Evolutionary conservation across 1,140 invertebrate species (phyloP), one percentile per base, ranked within the genome.

Genomic region (Atta texana): DNA sequence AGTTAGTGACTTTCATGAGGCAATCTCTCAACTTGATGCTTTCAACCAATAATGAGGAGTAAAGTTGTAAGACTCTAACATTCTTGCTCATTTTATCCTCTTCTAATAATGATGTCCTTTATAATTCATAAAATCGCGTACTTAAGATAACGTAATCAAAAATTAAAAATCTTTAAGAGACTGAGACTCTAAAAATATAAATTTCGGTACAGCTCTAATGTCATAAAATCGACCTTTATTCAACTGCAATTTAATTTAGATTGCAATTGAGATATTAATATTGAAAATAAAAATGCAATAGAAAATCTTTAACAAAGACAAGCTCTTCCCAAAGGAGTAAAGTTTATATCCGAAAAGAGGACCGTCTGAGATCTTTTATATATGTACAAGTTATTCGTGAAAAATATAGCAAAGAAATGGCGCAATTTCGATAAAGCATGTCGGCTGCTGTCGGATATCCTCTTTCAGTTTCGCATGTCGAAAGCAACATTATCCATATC

Each of bases 401-500:
- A 61, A 59, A 24, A 44, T n/a, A 75, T 7, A 39, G 53, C 6
- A 75, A 39, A 14, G 14, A 71, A 28, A 71, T 7, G n/a, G 6
- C 21, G 39, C 14, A 75, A 61, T 59, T 44, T 75, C n/a, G n/a
- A 57, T 34, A 21, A 34, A 75, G 55, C 12, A 59, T 14, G 16
- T 49, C 44, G 31, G n/a, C 31, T 51, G 51, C 64, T n/a, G 6
- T 24, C 10, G 12, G 24, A 57, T 87, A 78, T 84, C 44, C 18
- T 24, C 61, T 72, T 59, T 85, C 71, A 53, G 57, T 59, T 59
- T 49, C 14, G 28, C n/a, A 7, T 16, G 51, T 31, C 4, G 4
- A 74, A 34, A 55, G 63, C 55, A 28, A 76, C 72, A 68, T 90
- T 90, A 88, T 76, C 86, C 16, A 82, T 39, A 76, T 90, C 86